These are phyloP conservation scores for Leptinotarsa haldemani DNA, from an alignment of 2,888 invertebrate genomes.

Conservation along the genomic window DNA sequence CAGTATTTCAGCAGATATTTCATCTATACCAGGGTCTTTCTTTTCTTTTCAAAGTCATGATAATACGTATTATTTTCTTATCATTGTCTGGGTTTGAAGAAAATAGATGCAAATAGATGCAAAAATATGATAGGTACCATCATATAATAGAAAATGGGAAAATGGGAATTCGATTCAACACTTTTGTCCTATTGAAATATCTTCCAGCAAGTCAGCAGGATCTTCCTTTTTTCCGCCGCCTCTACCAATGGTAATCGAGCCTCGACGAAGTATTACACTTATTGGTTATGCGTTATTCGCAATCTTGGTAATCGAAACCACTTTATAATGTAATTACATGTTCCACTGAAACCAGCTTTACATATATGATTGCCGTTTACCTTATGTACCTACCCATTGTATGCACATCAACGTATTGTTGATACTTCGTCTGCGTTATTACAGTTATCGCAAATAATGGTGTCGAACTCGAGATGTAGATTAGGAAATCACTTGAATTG, in stretches of 20 bases:
- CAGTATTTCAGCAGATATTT: too few relatives aligned
- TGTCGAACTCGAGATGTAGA: not conserved
- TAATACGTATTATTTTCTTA: too few relatives aligned
- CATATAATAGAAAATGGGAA: too few relatives aligned
- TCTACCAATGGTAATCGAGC: slow-evolving; percentile 5
- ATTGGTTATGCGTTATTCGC: slow-evolving; percentile 23
- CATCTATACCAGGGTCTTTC: too few relatives aligned
- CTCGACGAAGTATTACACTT: slow-evolving; percentile 20
- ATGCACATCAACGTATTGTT: not conserved
- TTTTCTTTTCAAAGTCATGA: too few relatives aligned
- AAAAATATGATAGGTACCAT: too few relatives aligned
- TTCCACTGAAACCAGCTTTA: slow-evolving; percentile 22
- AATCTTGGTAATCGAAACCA: slow-evolving; percentile 14
- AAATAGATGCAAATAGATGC: too few relatives aligned
- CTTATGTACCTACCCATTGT: not conserved
- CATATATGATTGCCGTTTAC: slow-evolving; percentile 20
- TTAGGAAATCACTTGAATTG: too few relatives aligned
- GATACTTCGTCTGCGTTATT: not conserved
- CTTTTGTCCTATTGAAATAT: not conserved
- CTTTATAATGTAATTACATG: slow-evolving; percentile 24
- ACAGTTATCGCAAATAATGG: slow-evolving; percentile 4
- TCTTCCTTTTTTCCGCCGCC: not conserved
- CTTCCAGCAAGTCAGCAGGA: not conserved
- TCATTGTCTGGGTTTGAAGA: too few relatives aligned
- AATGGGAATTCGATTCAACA: too few relatives aligned